Conservation (phyloP, 2,888 invertebrate species). For the Rhamphomyia laevipes region DNA sequence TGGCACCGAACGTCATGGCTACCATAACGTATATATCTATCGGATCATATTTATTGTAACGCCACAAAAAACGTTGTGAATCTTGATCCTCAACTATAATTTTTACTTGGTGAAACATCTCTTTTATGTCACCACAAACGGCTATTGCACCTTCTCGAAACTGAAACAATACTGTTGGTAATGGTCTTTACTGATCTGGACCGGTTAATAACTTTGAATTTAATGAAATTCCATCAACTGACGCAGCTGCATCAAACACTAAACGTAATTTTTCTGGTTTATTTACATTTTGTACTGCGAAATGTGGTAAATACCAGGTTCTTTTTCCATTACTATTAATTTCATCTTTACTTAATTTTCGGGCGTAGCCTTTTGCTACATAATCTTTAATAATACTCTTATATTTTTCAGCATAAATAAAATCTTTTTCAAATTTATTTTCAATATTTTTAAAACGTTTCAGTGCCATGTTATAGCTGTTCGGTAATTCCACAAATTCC, state of each 20-base stretch:
- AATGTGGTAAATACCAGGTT: constrained; percentile 23
- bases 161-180: constrained; percentile 25
- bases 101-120: constrained; percentile 22
- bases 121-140: constrained; percentile 21
- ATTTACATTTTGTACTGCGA: no score
- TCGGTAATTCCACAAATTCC: constrained; percentile 9
- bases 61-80: constrained; percentile 24
- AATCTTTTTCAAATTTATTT: constrained; percentile 12
- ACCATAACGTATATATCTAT: constrained; percentile 14
- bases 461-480: constrained; percentile 15
- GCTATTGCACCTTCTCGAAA: constrained; percentile 26
- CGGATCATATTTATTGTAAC: not conserved
- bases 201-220: constrained; percentile 23
- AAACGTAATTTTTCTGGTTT: no score
- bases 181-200: constrained; percentile 23
- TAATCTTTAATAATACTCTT: constrained; percentile 13
- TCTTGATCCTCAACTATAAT: constrained; percentile 21
- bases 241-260: constrained; percentile 26
- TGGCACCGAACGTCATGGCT: constrained; percentile 18
- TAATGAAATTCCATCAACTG: constrained; percentile 16
- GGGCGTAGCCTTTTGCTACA: constrained; percentile 15
- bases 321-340: constrained; percentile 4
- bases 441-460: constrained; percentile 13
- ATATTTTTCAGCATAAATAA: constrained; percentile 10
- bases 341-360: constrained; percentile 13